Evolutionary conservation across 2,888 invertebrate genomes (phyloP), one percentile per base, ranked within the genome.

Genomic region (Seira sanloemensis): DNA sequence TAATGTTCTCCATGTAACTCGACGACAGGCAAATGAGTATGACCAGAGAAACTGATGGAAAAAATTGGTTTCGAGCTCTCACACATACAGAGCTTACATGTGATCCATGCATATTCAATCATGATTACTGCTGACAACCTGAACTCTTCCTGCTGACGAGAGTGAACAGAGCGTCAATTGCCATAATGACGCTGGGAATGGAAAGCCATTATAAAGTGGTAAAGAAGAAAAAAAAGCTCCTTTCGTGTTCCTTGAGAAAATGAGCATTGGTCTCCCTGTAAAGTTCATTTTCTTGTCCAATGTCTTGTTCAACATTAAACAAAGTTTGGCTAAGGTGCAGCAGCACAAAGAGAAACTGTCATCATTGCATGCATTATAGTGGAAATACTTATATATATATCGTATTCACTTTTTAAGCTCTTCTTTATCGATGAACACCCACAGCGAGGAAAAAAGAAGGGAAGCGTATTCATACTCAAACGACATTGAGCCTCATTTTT

Each of bases 401-500:
- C 75, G 37, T 75, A 69, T 71, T 69, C 74, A 80, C 58, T 75
- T 75, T 69, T 75, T 16, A 75, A 81, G 75, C 65, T 76, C 65
- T 25, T 19, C 37, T 73, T 81, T 81, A 76, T 71, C 82, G 72
- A 77, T 77, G 82, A 77, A 82, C 82, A 82, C 82, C 82, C 82
- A 82, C 82, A 66, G 82, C 37, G n/a, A n/a, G n/a, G 82, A 71
- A 82, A 21, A 71, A 12, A 68, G 54, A 37, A 74, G 75, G 75
- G 76, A 76, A 81, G 9, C 23, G n/a, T 24, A 5, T 26, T 76
- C 24, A 27, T 58, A 9, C 9, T 37, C 23, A 19, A 23, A 25
- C 4, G 26, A n/a, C 69, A 7, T 7, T 12, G 12, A 65, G n/a
- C 65, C 12, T 19, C n/a, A 62, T 62, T 12, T 19, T 5, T n/a